These are phyloP conservation scores for Caenorhabditis wallacei DNA, from an alignment of 2,888 invertebrate genomes.

Conservation along the genomic window DNA sequence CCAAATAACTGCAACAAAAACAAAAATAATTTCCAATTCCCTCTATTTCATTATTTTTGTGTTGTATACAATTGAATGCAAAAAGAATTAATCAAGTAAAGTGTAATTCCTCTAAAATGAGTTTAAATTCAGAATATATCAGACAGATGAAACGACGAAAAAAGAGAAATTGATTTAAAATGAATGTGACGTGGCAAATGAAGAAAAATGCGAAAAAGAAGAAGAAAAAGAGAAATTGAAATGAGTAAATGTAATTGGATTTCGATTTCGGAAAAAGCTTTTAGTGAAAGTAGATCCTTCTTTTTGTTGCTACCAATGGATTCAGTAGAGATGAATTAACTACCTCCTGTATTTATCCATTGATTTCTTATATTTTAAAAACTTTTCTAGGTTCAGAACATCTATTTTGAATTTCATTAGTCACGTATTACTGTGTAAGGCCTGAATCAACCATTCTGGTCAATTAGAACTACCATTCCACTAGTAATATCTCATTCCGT, in stretches of 20 bases:
- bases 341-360: constrained; percentile 15
- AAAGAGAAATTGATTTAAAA: constrained; percentile 3
- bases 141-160: not conserved
- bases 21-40: constrained; percentile 7
- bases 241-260: constrained; percentile 42
- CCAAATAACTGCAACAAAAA: constrained; percentile 6
- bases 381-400: too few relatives aligned
- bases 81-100: constrained; percentile 6
- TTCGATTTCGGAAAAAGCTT: constrained; percentile 47
- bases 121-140: not conserved
- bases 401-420: too few relatives aligned
- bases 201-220: not conserved
- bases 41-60: not conserved
- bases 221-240: constrained; percentile 8
- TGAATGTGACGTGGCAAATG: constrained; percentile 19
- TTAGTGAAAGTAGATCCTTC: constrained; percentile 40
- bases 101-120: constrained; percentile 1
- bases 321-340: constrained; percentile 2
- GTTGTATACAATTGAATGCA: not conserved
- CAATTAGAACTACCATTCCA: too few relatives aligned
- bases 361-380: not conserved
- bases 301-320: constrained; percentile 6
- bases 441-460: too few relatives aligned
- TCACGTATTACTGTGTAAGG: too few relatives aligned
- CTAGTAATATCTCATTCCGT: too few relatives aligned